phyloP scores from a whole-genome alignment of 2,888 invertebrate genomes.

The Ecliptopera silaceata region DNA sequence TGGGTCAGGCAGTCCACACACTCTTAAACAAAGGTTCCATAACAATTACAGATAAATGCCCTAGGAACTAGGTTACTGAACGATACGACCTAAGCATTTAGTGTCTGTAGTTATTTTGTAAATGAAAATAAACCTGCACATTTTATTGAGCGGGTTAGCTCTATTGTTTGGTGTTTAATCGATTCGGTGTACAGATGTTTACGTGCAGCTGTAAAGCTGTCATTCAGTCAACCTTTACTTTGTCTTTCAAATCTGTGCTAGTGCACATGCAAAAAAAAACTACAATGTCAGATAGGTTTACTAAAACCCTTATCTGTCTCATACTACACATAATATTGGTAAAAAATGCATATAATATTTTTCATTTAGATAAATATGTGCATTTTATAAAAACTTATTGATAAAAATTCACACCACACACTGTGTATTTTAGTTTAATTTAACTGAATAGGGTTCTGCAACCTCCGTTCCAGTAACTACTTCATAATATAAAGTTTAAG shows the following conservation, averaged over 20 bases:
- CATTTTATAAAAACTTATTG: no score
- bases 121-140: conserved; percentile 31
- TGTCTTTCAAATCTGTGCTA: not conserved
- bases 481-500: no score
- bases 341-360: no score
- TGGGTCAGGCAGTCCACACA: conserved; percentile 52
- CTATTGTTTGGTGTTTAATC: conserved; percentile 32
- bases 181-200: conserved; percentile 30
- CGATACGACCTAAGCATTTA: conserved; percentile 19
- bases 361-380: no score
- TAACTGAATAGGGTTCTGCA: no score
- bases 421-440: no score
- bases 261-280: no score
- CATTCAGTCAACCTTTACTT: conserved; percentile 1
- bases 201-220: conserved; percentile 10
- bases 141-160: conserved; percentile 31
- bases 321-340: no score
- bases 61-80: conserved; percentile 24
- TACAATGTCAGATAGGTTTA: not conserved
- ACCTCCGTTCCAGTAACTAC: no score
- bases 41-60: conserved; percentile 18
- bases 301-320: not conserved
- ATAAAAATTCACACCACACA: no score
- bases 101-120: not conserved
- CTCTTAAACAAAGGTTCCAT: conserved; percentile 25